Base-by-base conservation (phyloP, 2,797 vertebrate species). In the Somateria mollissima region DNA sequence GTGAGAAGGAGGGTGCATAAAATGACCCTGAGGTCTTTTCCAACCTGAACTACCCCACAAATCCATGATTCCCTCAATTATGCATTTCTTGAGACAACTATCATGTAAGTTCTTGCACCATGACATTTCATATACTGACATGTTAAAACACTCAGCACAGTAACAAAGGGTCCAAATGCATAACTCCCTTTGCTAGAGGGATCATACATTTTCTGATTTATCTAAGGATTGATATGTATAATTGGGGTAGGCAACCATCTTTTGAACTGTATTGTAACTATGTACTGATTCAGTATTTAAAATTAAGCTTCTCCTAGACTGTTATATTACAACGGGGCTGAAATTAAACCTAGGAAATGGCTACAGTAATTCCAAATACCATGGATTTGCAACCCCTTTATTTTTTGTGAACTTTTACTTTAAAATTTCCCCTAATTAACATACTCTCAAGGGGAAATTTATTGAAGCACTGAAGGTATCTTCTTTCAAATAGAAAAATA, bases 151-250 rank as follows among this genome's bases (percentile, higher is more conserved):
- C 65, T 5, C 20, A 9, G 6, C 27, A 32, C 10, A 17, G 75
- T 34, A 27, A 24, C 34, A 39, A n/a, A 85, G 11, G 19, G 21
- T 85, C 57, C 36, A 64, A 81, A 74, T 0, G 0, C 0, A 0
- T 17, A 61, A 84, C 2, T 10, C 4, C 28, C 15, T 61, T 20
- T 8, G 5, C 22, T 19, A 62, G 28, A 86, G 85, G 47, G 43
- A 57, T n/a, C 30, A 67, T 47, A 47, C 24, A 27, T 24, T 43
- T 57, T 56, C 36, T 11, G 11, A 3, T 58, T 54, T 25, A 61
- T 60, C 41, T 6, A 11, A 73, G 27, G 30, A 49, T 13, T 19
- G 53, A 10, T 16, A 30, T 1, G 1, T 1, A 18, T 4, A 10
- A 56, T 24, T 28, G 58, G 15, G 4, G 11, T 17, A 89, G 43